Percentiles rank a stretch among this genome's conserved stretches.
These are phyloP conservation scores for Oscheius sp. DNA, from an alignment of 2,888 invertebrate species.

Conservation along the genomic window DNA sequence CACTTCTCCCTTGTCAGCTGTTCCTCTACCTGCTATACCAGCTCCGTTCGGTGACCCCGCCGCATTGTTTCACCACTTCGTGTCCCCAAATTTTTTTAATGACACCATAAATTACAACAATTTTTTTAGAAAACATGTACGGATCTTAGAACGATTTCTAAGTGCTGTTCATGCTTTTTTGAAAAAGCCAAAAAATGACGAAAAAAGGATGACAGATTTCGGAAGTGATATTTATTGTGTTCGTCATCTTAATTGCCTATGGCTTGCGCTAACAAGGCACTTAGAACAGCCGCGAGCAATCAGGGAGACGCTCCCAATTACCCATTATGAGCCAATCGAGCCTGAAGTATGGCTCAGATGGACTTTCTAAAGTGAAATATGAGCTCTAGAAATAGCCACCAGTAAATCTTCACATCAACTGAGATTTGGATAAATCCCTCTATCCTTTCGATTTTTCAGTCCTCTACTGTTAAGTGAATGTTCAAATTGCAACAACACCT, in stretches of 20 bases:
- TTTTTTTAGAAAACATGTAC: not conserved
- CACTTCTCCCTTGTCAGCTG: conserved; percentile 28
- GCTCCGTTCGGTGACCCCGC: conserved; percentile 29
- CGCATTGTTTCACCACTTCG: conserved; percentile 10
- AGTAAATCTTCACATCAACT: conserved; percentile 1
- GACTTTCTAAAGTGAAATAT: conserved; percentile 25
- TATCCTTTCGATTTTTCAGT: too few species aligned
- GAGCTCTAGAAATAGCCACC: conserved; percentile 1
- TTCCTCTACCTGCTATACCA: conserved; percentile 26
- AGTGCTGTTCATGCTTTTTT: conserved; percentile 1
- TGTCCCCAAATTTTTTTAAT: not conserved
- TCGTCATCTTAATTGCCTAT: conserved; percentile 22
- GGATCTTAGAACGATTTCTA: not conserved
- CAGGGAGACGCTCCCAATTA: conserved; percentile 29
- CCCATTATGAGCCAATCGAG: conserved; percentile 28
- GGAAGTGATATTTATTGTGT: conserved; percentile 12
- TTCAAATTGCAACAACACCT: too few species aligned
- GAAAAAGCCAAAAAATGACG: too few species aligned
- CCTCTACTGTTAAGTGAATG: too few species aligned
- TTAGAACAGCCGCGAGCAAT: conserved; percentile 25
- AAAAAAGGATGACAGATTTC: too few species aligned
- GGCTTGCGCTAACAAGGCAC: conserved; percentile 30
- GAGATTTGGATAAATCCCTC: too few species aligned
- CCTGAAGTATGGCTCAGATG: conserved; percentile 26
- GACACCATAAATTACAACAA: not conserved